A percentile compares a stretch with the other conserved stretches of the same genome.
Conservation (phyloP, 2,888 invertebrate genomes). For the Diachrysia chrysitis region DNA sequence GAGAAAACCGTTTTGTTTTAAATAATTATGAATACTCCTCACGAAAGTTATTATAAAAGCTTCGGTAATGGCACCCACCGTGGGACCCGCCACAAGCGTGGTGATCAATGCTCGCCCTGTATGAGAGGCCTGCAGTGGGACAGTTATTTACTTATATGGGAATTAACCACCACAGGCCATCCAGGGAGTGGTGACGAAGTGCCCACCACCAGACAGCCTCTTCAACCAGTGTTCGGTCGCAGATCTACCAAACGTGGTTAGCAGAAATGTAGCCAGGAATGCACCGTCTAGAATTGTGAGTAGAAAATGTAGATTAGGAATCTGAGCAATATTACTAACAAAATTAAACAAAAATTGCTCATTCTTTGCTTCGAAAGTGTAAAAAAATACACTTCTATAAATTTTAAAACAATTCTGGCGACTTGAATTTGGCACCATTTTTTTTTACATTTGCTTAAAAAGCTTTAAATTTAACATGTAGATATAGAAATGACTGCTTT, state of each 20-base stretch:
- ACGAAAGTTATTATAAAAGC: no score
- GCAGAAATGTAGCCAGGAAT: constrained; percentile 82
- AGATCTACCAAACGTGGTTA: constrained; percentile 80
- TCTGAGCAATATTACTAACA: neutral
- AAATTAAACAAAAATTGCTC: neutral
- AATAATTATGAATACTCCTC: no score
- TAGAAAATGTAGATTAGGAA: neutral
- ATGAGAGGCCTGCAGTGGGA: neutral
- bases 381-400: no score
- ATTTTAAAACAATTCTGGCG: no score
- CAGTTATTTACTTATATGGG: neutral
- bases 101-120: neutral
- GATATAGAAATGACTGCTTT: no score
- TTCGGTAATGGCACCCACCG: no score
- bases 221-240: constrained; percentile 77
- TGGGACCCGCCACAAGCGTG: neutral
- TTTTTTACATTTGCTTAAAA: no score
- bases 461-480: no score
- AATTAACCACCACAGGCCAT: constrained; percentile 71
- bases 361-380: no score
- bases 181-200: constrained; percentile 80
- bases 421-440: no score
- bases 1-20: no score
- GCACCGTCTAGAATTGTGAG: constrained; percentile 83
- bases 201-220: constrained; percentile 69